Conservation (phyloP, 2,888 invertebrate species). For the Meteorus cinctellus region DNA sequence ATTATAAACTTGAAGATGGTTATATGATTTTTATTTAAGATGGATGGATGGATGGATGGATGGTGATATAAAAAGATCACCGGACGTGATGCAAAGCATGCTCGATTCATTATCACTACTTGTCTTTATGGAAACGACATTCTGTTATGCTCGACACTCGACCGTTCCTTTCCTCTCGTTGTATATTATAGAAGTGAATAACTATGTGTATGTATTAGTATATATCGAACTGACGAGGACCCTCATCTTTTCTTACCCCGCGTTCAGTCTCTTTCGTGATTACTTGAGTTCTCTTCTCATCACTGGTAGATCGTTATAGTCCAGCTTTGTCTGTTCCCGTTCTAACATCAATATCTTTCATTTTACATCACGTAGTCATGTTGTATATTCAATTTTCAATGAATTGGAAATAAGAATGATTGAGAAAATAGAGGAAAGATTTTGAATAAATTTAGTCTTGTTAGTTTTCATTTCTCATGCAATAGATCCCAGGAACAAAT, state of each 20-base stretch:
- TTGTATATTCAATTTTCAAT: too few relatives aligned
- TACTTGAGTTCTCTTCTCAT: background rate
- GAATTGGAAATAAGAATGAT: too few relatives aligned
- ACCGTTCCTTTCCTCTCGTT: slow-evolving; percentile 1
- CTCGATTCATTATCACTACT: slow-evolving; percentile 67
- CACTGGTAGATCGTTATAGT: slow-evolving; percentile 4
- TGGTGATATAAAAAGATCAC: slow-evolving; percentile 37
- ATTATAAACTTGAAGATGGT: slow-evolving; percentile 14
- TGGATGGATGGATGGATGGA: slow-evolving; percentile 19
- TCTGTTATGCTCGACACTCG: slow-evolving; percentile 2
- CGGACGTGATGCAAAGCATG: slow-evolving; percentile 67
- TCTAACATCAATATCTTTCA: background rate
- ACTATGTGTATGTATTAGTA: background rate
- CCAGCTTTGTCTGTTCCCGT: background rate
- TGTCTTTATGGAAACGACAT: slow-evolving; percentile 60
- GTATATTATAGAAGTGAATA: background rate
- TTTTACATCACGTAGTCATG: background rate
- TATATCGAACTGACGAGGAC: slow-evolving; percentile 3
- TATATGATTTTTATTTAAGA: slow-evolving; percentile 33
- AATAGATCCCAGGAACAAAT: too few relatives aligned
- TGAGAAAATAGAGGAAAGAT: too few relatives aligned
- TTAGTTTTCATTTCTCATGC: too few relatives aligned
- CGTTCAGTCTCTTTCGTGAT: background rate
- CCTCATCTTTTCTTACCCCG: slow-evolving; percentile 4
- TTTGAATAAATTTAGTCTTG: too few relatives aligned